Evolutionary conservation across 2,888 invertebrate species (phyloP).

Genomic region (Apamea crenata): DNA sequence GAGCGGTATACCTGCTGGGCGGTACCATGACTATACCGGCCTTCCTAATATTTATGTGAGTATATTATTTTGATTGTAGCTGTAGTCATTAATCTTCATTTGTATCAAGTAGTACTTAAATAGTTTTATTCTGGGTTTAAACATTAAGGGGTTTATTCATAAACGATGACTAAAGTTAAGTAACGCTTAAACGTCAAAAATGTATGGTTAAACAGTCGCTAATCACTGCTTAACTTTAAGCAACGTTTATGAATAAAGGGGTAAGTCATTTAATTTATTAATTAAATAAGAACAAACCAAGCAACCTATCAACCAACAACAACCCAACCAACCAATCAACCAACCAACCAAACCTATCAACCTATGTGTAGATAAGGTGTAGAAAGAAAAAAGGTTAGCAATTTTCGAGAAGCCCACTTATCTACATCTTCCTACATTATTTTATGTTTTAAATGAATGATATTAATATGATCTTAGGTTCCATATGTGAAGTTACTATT

Average conservation of each 20-base stretch:
- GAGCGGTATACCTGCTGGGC: conserved; percentile 89
- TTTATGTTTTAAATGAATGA: not conserved
- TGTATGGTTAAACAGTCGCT: too few relatives aligned
- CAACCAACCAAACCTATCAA: not conserved
- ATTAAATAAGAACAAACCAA: not conserved
- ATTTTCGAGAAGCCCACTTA: not conserved
- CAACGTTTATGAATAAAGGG: too few relatives aligned
- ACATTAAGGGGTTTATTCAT: too few relatives aligned
- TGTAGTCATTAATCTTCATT: not conserved
- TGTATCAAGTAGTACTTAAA: not conserved
- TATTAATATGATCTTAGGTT: not conserved
- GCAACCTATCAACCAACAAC: too few relatives aligned
- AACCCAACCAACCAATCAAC: too few relatives aligned
- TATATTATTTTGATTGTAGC: conserved; percentile 45
- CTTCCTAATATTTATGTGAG: conserved; percentile 86
- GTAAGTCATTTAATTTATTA: too few relatives aligned
- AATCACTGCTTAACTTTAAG: too few relatives aligned
- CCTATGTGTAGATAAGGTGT: not conserved
- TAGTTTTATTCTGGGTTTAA: not conserved
- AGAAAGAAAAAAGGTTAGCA: not conserved
- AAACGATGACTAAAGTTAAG: too few relatives aligned
- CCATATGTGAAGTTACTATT: not conserved
- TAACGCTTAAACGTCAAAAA: too few relatives aligned
- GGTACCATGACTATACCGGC: conserved; percentile 86
- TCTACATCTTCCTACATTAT: not conserved